phyloP scores from a whole-genome alignment of 2,797 vertebrate genomes.

The Florisuga fusca region DNA sequence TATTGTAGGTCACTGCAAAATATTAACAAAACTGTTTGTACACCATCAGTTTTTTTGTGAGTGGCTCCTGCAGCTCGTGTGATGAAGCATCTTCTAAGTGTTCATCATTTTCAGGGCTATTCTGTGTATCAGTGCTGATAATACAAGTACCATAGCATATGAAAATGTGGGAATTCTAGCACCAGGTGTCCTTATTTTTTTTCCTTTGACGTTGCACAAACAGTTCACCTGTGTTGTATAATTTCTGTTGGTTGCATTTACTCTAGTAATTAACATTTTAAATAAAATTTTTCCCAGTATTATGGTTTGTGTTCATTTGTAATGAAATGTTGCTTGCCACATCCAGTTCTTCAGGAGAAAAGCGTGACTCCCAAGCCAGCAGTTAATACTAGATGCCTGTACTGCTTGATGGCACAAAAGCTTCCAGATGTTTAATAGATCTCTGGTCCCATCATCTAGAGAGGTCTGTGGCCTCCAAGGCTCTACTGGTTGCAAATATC shows the following conservation, averaged over 20 bases:
- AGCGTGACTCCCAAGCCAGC: neutral
- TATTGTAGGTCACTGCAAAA: neutral
- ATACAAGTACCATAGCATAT: neutral
- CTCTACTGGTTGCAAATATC: neutral
- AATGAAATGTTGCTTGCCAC: neutral
- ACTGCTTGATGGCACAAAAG: neutral
- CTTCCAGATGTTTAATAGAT: slow-evolving; percentile 27
- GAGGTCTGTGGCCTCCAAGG: neutral
- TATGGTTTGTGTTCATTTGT: neutral
- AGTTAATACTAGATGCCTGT: neutral
- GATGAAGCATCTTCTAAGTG: neutral
- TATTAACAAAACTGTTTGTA: neutral
- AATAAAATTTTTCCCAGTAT: neutral
- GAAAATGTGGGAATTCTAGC: neutral
- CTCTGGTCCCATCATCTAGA: neutral
- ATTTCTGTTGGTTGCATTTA: slow-evolving; percentile 17
- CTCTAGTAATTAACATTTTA: neutral
- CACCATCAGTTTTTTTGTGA: neutral
- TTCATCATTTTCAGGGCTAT: neutral
- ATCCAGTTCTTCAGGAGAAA: slow-evolving; percentile 5
- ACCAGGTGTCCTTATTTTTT: neutral
- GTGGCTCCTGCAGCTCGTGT: neutral
- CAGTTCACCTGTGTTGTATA: neutral
- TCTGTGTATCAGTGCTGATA: neutral
- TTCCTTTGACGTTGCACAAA: neutral